Base-by-base conservation (phyloP, 2,888 invertebrate genomes). In the Oxystoma pomonae region DNA sequence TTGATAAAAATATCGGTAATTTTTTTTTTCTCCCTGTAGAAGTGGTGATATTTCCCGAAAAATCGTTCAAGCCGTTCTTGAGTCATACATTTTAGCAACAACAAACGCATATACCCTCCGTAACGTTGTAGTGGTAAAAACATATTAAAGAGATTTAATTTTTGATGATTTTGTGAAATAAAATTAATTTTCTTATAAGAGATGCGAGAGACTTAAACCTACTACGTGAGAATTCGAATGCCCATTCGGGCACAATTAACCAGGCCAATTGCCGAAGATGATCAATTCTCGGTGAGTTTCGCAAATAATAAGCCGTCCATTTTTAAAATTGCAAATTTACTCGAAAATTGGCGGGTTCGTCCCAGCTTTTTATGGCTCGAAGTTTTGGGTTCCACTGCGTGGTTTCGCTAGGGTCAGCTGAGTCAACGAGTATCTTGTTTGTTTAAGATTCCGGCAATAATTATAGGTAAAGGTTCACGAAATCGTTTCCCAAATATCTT, bases 381-480 rank as follows among this genome's bases (percentile, higher is more conserved):
- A 35, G 12, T 35, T 35, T 35, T 35, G 35, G 35, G 35, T 35
- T 35, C 12, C 35, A 12, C 35, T 3, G 35, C 35, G 35, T 35
- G 35, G 35, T 35, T 35, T 12, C 35, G 35, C 35, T 35, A 35
- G 35, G 35, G 35, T 35, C 35, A 35, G 35, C 35, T 12, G 35
- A 35, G 35, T 35, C 35, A 35, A 35, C 35, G 5, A 35, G 35
- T 35, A 35, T 12, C 35, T 35, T 35, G 53, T 53, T 53, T 53
- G 53, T 53, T 53, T 53, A 53, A 53, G 53, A 53, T 53, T 53
- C n/a, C 16, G 19, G 53, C 53, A 16, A 53, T 53, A 53, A 53
- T 53, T 53, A 53, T 53, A 53, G 16, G 19, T 19, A 53, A 53
- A 19, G 17, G 17, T 16, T 53, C 53, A 19, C 53, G 19, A 53